A percentile compares a stretch with the other conserved stretches of the same genome.
Evolutionary conservation across 2,888 invertebrate species (phyloP).

Genomic region (Volucella zonaria): DNA sequence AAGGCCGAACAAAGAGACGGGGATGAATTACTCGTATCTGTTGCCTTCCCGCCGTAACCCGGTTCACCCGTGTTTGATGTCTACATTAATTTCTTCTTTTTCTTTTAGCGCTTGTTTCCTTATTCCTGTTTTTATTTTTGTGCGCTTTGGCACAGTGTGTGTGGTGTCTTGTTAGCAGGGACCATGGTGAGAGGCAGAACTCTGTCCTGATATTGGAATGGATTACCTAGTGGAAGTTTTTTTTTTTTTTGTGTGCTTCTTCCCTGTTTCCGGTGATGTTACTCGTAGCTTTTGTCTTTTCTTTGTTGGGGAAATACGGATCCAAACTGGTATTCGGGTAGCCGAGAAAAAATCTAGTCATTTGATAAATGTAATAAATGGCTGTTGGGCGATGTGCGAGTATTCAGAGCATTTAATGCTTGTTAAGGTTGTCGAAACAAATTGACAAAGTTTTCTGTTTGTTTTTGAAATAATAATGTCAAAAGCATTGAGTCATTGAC

Average conservation of each 20-base stretch:
- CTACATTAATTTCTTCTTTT: slow-evolving; percentile 49
- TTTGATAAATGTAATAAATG: slow-evolving; percentile 33
- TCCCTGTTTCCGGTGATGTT: not conserved
- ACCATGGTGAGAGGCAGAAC: slow-evolving; percentile 16
- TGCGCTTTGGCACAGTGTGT: slow-evolving; percentile 15
- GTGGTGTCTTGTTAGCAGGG: slow-evolving; percentile 44
- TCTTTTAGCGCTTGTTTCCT: not conserved
- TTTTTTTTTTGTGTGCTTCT: not conserved
- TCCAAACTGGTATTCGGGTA: slow-evolving; percentile 10
- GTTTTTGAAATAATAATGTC: no score
- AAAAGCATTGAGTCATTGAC: no score
- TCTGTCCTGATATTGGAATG: slow-evolving; percentile 24
- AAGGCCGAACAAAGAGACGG: slow-evolving; percentile 60
- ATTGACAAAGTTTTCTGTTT: no score
- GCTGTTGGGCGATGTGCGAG: not conserved
- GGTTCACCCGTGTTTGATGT: slow-evolving; percentile 43
- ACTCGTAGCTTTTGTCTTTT: not conserved
- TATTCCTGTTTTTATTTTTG: not conserved
- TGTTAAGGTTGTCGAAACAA: not conserved
- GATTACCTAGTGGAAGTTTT: not conserved
- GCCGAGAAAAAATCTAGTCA: slow-evolving; percentile 23
- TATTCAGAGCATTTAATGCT: slow-evolving; percentile 7
- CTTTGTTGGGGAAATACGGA: slow-evolving; percentile 5
- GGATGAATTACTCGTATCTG: slow-evolving; percentile 70
- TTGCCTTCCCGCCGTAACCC: slow-evolving; percentile 31